These are phyloP conservation scores for Montipora efflorescens DNA, from an alignment of 64 coral and sea anemone species.

Conservation along the genomic window DNA sequence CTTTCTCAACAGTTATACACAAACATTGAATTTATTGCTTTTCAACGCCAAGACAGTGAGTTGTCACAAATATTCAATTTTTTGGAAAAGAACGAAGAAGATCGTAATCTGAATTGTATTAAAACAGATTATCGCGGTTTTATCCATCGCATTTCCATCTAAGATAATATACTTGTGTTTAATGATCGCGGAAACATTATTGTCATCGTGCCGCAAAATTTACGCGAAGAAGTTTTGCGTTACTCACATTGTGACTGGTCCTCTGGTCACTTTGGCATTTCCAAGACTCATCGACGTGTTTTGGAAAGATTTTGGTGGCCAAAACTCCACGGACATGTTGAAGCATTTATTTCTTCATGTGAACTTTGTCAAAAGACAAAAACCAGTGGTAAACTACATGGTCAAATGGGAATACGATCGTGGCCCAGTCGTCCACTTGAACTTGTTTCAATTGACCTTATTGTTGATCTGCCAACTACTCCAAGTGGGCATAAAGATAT, in stretches of 20 bases:
- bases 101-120: background rate
- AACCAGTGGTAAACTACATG: background rate
- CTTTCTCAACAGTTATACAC: too few species aligned
- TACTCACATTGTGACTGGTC: conserved; percentile 38
- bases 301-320: conserved; percentile 56
- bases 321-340: background rate
- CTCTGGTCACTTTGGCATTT: conserved; percentile 21
- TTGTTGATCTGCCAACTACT: conserved; percentile 47
- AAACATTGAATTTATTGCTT: background rate
- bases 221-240: conserved; percentile 11
- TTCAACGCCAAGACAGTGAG: conserved; percentile 7
- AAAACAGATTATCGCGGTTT: background rate
- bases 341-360: too few species aligned
- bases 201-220: conserved; percentile 10
- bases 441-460: conserved; percentile 43
- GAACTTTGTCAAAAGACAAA: too few species aligned
- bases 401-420: conserved; percentile 39
- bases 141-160: background rate
- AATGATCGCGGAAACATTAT: conserved; percentile 16
- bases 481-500: too few species aligned
- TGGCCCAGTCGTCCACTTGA: background rate
- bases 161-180: conserved; percentile 1
- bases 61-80: background rate
- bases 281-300: conserved; percentile 11
- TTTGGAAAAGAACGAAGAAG: background rate